Evolutionary conservation across 2,888 invertebrate genomes (phyloP), one percentile per base, ranked within the genome.

Genomic region (Amblyjoppa proteus): DNA sequence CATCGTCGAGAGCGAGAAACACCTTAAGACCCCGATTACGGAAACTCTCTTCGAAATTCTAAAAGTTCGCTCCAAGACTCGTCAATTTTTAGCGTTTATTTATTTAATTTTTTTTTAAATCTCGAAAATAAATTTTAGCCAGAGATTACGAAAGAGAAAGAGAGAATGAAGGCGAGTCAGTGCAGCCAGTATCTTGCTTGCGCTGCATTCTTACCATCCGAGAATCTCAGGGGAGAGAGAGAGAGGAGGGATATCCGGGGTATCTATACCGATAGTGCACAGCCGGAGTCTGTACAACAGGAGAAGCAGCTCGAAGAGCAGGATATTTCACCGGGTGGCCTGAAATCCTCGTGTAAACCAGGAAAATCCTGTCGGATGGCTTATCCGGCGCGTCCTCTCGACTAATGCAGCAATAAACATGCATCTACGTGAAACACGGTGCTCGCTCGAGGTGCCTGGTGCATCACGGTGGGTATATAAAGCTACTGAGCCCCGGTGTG

Each of bases 371-470:
- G 86, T 86, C 85, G 83, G 74, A 71, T 79, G 85, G 88, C 87
- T 89, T 88, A 88, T 87, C 87, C 82, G 49, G 79, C 73, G 74
- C 69, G 74, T 84, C 75, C 70, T 41, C 77, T 71, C 79, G 71
- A 70, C 90, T 92, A 91, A 92, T 92, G 90, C 89, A 88, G 90
- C 91, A 90, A 91, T 92, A 92, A 92, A 92, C 92, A 92, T 92
- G 92, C 92, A 92, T 92, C 91, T 89, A 89, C 89, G 87, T 87
- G 88, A 89, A 88, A 86, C 88, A 88, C 85, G 82, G 83, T 70
- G 61, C 64, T 78, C 56, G 81, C 81, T 81, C 73, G 45, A 49
- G 81, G 61, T 81, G 71, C 84, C 79, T 74, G 81, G 61, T 81
- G 71, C 84, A 81, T 74, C 68, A 58, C 69, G 66, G 61, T 51